Percentiles rank a stretch among this genome's conserved stretches.
Evolutionary conservation across 2,113 vertebrate genomes (phyloP).

Genomic region (Corydoras maculifer): DNA sequence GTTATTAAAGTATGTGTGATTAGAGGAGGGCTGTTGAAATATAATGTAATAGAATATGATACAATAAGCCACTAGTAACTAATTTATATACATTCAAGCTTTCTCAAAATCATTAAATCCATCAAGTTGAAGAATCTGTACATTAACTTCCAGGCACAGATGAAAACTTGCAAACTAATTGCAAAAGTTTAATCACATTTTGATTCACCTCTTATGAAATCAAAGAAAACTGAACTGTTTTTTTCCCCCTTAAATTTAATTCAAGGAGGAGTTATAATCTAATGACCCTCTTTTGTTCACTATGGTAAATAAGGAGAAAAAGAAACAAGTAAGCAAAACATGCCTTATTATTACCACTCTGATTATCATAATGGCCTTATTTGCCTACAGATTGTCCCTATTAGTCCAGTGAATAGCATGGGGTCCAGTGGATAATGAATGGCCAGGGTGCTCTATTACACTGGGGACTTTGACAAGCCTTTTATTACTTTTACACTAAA

Average conservation of each 20-base stretch:
- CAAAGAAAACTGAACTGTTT: conserved; percentile 48
- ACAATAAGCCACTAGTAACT: conserved; percentile 44
- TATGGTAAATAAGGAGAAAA: conserved; percentile 56
- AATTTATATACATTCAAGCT: conserved; percentile 47
- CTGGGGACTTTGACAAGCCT: conserved; percentile 62
- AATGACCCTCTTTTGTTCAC: conserved; percentile 47
- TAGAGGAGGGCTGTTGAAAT: conserved; percentile 17
- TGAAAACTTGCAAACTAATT: conserved; percentile 48
- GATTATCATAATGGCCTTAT: conserved; percentile 66
- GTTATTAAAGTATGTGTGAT: conserved; percentile 15
- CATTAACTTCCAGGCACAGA: conserved; percentile 47
- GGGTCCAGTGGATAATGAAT: conserved; percentile 63
- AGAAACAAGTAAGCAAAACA: conserved; percentile 63
- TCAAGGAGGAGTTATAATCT: conserved; percentile 52
- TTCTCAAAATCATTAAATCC: conserved; percentile 49
- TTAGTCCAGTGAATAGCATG: conserved; percentile 56
- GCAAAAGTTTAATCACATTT: conserved; percentile 56
- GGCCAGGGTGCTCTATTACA: conserved; percentile 48
- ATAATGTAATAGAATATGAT: conserved; percentile 36
- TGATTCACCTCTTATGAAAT: conserved; percentile 58
- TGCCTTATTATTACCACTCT: conserved; percentile 59
- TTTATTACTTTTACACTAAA: conserved; percentile 74
- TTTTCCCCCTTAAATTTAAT: conserved; percentile 52
- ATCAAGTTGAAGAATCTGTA: conserved; percentile 40
- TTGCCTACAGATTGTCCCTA: conserved; percentile 63